Conservation (phyloP, 2,888 invertebrate genomes). For the Caenorhabditis sp. region DNA sequence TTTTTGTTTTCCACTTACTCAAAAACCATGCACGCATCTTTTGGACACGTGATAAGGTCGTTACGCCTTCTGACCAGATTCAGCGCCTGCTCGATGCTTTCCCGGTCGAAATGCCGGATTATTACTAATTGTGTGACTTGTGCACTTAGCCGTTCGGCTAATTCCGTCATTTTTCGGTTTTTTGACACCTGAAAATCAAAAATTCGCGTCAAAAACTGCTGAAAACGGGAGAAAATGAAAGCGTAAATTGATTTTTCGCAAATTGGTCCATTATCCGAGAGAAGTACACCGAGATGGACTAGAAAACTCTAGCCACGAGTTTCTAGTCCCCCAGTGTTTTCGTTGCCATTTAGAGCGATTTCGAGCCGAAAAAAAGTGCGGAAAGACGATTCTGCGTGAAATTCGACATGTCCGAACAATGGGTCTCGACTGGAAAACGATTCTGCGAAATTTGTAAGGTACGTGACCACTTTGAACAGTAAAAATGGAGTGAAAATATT, state of each 20-base stretch:
- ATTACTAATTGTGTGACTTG: no score
- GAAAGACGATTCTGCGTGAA: no score
- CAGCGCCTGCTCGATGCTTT: no score
- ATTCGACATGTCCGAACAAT: constrained; percentile 80
- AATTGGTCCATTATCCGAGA: constrained; percentile 14
- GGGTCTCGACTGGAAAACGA: constrained; percentile 95
- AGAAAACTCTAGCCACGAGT: not conserved
- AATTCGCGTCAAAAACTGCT: not conserved
- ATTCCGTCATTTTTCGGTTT: not conserved
- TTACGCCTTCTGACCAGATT: no score
- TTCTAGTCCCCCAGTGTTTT: not conserved
- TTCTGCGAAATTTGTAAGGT: constrained; percentile 95
- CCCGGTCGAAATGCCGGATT: no score
- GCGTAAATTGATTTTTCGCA: not conserved
- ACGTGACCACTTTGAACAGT: no score
- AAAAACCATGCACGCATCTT: no score
- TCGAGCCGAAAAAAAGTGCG: not conserved
- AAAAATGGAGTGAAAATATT: not conserved
- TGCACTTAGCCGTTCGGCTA: not conserved
- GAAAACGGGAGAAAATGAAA: not conserved
- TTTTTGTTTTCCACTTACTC: no score
- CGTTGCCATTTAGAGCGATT: constrained; percentile 1
- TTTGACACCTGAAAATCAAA: not conserved
- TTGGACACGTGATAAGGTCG: no score
- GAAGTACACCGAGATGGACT: constrained; percentile 6